A percentile compares a stretch with the other conserved stretches of the same genome.
phyloP scores from a whole-genome alignment of 2,797 vertebrate species.

The Zalophus californianus region DNA sequence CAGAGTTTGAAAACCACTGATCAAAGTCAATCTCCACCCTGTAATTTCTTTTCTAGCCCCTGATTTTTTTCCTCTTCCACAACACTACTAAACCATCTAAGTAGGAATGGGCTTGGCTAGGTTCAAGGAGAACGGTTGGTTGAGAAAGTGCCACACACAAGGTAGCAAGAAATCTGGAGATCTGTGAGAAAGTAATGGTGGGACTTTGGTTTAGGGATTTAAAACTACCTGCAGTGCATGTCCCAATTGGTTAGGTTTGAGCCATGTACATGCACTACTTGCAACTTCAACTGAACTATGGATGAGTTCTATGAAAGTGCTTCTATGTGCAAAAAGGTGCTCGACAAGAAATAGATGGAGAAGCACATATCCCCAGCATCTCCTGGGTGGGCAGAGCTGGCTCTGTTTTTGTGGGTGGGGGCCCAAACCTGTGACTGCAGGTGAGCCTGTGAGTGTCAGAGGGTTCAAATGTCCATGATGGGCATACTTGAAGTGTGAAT shows the following conservation, averaged over 20 bases:
- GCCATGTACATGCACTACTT: neutral
- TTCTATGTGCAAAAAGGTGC: neutral
- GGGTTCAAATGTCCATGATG: neutral
- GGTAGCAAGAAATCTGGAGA: neutral
- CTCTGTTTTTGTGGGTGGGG: neutral
- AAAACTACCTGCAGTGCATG: neutral
- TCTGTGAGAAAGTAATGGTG: neutral
- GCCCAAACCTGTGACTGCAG: neutral
- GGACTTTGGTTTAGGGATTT: neutral
- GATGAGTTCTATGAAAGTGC: neutral
- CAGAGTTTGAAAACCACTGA: neutral
- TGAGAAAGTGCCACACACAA: neutral
- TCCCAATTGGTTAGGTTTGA: neutral
- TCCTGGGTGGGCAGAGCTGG: neutral
- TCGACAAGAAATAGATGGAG: neutral
- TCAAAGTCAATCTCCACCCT: neutral
- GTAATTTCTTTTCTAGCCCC: neutral
- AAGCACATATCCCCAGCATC: neutral
- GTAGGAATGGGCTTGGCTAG: neutral
- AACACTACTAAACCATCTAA: neutral
- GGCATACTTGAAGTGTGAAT: neutral
- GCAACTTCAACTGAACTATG: neutral
- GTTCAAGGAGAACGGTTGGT: neutral
- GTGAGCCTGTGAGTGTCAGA: neutral
- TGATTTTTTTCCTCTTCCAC: neutral